Evolutionary conservation across 2,113 vertebrate genomes (phyloP), one percentile per base, ranked within the genome.

Genomic region (Alouatta palliata): DNA sequence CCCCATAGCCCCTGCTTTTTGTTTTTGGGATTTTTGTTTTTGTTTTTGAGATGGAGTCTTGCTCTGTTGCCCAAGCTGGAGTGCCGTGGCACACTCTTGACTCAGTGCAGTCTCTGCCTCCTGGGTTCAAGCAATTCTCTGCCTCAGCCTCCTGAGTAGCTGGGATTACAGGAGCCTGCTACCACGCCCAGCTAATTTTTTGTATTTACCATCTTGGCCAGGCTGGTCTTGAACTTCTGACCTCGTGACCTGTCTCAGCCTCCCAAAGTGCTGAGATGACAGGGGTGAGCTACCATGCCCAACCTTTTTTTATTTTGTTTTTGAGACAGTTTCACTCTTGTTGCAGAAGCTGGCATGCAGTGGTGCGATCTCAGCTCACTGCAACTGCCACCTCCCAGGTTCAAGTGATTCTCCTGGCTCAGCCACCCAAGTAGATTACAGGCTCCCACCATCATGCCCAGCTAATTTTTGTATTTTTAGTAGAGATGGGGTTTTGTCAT

Each of bases 221-320:
- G 6, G 32, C 16, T 32, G 32, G 32, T 68, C 66, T 68, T 68
- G 32, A 66, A 32, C 66, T 35, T 30, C 12, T 32, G 30, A 32
- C 27, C 27, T 32, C 6, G 0, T 35, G 16, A 68, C 32, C 32
- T 17, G 32, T 6, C 32, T 68, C 32, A 17, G 66, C 32, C 66
- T 68, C 32, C 32, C 66, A 68, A 68, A 68, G 32, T 32, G 30
- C 6, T 35, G 32, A 14, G 66, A 68, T 68, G 35, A 68, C 32
- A 68, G 32, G 30, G 0, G 27, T 14, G 32, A 68, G 32, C 32
- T 32, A 68, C 32, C 3, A 3, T 35, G 32, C 32, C 6, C 0
- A 6, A 32, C 61, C 12, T 30, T 64, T 68, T 68, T 68, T 68
- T 66, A 2, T 66, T 66, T 66, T 35, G 6, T 68, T 68, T 68